Conservation (phyloP, 1,140 invertebrate species). For the Sitodiplosis mosellana region DNA sequence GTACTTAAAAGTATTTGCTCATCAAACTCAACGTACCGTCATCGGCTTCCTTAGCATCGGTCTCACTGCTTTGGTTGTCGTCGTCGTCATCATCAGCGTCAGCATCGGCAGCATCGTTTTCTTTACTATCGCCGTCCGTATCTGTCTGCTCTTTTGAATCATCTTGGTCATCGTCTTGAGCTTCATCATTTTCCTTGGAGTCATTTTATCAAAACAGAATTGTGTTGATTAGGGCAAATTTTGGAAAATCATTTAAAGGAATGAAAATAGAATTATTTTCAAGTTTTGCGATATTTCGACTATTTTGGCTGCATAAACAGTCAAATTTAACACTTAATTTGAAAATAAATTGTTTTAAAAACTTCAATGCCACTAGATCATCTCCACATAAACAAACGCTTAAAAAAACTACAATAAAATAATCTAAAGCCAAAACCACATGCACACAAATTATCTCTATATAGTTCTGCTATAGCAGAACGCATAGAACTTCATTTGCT, state of each 20-base stretch:
- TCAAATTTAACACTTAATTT: neutral
- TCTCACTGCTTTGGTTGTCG: constrained; percentile 15
- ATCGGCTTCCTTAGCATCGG: neutral
- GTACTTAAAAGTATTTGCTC: too few relatives aligned
- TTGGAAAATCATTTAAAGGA: too few relatives aligned
- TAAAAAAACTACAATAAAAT: too few relatives aligned
- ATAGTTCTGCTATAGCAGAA: neutral
- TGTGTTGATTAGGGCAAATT: constrained; percentile 7
- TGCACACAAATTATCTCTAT: too few relatives aligned
- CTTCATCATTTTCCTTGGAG: constrained; percentile 5
- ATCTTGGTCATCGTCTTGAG: constrained; percentile 8
- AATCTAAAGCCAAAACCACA: too few relatives aligned
- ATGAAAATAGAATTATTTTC: too few relatives aligned
- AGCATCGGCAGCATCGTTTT: constrained; percentile 4
- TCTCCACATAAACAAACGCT: too few relatives aligned
- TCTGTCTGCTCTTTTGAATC: constrained; percentile 12
- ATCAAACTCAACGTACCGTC: too few relatives aligned
- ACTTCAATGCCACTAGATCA: neutral
- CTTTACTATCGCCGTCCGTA: constrained; percentile 13
- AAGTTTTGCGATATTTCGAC: constrained; percentile 2
- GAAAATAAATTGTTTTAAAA: neutral
- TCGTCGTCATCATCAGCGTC: constrained; percentile 9
- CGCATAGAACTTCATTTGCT: neutral
- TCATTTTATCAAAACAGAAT: constrained; percentile 5
- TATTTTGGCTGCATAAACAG: neutral